Percentiles rank a stretch among this genome's conserved stretches.
These are phyloP conservation scores for Drosophila suzukii DNA, from an alignment of 1,140 invertebrate genomes.

Conservation along the genomic window DNA sequence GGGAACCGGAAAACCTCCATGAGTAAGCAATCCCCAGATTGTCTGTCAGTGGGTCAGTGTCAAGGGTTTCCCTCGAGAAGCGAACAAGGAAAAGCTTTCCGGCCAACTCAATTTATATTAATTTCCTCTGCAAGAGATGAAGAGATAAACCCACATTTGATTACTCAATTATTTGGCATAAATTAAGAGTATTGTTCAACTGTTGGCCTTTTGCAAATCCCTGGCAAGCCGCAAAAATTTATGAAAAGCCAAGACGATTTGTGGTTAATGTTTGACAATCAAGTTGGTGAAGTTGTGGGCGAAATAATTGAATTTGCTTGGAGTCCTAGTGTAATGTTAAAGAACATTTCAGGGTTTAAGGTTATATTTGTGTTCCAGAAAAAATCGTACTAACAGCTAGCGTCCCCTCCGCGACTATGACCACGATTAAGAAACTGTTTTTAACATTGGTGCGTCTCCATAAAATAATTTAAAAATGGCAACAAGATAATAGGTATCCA, in stretches of 20 bases:
- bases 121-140: conserved; percentile 21
- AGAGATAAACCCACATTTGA: conserved; percentile 25
- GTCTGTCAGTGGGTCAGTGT: conserved; percentile 40
- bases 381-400: too few species aligned
- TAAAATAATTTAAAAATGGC: too few species aligned
- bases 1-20: neutral
- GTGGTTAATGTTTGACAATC: conserved; percentile 7
- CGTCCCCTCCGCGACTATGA: too few species aligned
- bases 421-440: too few species aligned
- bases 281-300: neutral
- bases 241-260: conserved; percentile 19
- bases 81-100: conserved; percentile 32
- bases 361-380: too few species aligned
- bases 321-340: too few species aligned
- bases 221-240: conserved; percentile 10
- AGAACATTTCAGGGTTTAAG: too few species aligned
- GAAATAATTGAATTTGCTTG: neutral
- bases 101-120: conserved; percentile 38
- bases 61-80: conserved; percentile 31
- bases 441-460: too few species aligned
- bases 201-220: conserved; percentile 20
- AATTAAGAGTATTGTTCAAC: conserved; percentile 28
- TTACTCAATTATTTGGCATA: conserved; percentile 50
- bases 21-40: conserved; percentile 12
- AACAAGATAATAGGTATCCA: too few species aligned